Conservation (phyloP, 2,888 invertebrate species). For the Escarpia spicata region DNA sequence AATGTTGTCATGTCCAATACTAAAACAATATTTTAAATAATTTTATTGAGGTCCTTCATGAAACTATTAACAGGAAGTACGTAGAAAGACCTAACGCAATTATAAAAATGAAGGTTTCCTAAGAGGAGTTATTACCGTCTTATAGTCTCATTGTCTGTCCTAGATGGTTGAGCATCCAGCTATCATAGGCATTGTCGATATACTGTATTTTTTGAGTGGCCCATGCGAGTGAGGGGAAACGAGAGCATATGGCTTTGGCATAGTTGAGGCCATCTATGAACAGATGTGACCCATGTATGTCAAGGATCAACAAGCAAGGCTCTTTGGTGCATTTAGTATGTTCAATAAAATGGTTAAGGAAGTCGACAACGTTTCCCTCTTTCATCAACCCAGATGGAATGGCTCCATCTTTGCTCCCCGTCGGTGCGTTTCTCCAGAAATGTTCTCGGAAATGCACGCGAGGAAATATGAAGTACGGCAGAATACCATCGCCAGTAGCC, state of each 20-base stretch:
- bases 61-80: too few relatives aligned
- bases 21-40: too few relatives aligned
- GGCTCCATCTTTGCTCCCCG: conserved; percentile 13
- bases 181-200: conserved; percentile 52
- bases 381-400: conserved; percentile 33
- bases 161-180: conserved; percentile 51
- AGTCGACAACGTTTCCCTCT: background rate
- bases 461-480: too few relatives aligned
- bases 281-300: conserved; percentile 30
- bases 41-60: too few relatives aligned
- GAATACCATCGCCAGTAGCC: too few relatives aligned
- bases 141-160: conserved; percentile 50
- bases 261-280: conserved; percentile 21
- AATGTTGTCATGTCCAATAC: too few relatives aligned
- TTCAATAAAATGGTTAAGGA: too few relatives aligned
- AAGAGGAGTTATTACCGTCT: too few relatives aligned
- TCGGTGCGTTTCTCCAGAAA: background rate
- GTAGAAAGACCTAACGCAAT: too few relatives aligned
- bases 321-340: too few relatives aligned
- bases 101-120: too few relatives aligned
- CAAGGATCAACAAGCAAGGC: conserved; percentile 23
- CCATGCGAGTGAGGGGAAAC: conserved; percentile 20
- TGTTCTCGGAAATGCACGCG: conserved; percentile 26
- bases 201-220: conserved; percentile 49
- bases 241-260: conserved; percentile 25